These are phyloP conservation scores for Sminthurides bifidus DNA, from an alignment of 1,140 invertebrate genomes.

Conservation along the genomic window DNA sequence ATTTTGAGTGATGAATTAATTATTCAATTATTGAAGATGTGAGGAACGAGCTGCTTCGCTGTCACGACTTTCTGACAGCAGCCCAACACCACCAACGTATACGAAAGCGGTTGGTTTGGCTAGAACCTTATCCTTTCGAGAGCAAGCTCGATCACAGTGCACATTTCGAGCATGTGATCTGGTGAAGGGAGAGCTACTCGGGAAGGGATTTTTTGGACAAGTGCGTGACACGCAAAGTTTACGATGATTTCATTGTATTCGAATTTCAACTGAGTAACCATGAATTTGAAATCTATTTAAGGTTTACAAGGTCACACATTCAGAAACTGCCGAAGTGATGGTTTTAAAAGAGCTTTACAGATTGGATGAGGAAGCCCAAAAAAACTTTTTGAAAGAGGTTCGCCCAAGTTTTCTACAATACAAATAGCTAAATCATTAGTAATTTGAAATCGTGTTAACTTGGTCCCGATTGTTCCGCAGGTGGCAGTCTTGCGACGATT, in stretches of 20 bases:
- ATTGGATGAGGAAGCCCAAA: slow-evolving; percentile 85
- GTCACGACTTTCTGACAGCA: slow-evolving; percentile 64
- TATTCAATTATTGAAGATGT: slow-evolving; percentile 36
- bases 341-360: slow-evolving; percentile 87
- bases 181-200: slow-evolving; percentile 75
- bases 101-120: slow-evolving; percentile 43
- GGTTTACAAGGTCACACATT: slow-evolving; percentile 78
- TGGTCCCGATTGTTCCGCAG: slow-evolving; percentile 38
- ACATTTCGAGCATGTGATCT: slow-evolving; percentile 83
- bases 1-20: background rate
- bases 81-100: slow-evolving; percentile 24
- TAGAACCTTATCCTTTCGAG: slow-evolving; percentile 73
- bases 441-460: background rate
- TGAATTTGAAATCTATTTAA: slow-evolving; percentile 7
- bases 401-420: background rate
- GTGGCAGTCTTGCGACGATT: slow-evolving; percentile 76
- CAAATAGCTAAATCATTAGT: background rate
- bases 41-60: slow-evolving; percentile 75
- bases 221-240: too few relatives aligned
- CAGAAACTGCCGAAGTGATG: slow-evolving; percentile 82
- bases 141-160: slow-evolving; percentile 63
- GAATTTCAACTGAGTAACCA: background rate
- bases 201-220: slow-evolving; percentile 87
- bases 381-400: slow-evolving; percentile 87
- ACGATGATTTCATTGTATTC: background rate